These are phyloP conservation scores for Drosophila subpulchrella DNA, from an alignment of 1,140 invertebrate species.

Conservation along the genomic window DNA sequence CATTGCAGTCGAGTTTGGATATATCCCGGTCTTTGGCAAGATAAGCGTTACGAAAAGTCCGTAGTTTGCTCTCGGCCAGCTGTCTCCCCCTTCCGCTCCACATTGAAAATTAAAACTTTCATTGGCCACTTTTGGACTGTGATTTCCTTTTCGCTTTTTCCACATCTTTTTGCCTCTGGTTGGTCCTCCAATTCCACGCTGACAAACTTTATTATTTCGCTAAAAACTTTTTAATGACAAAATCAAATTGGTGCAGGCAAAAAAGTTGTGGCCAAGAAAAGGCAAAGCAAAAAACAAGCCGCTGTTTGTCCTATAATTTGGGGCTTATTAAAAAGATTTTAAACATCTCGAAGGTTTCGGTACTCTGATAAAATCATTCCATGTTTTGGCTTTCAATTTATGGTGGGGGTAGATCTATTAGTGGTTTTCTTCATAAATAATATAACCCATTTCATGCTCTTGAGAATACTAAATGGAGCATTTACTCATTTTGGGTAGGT, in stretches of 20 bases:
- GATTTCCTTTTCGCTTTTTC: slow-evolving; percentile 38
- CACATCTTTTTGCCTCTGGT: slow-evolving; percentile 3
- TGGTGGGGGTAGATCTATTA: slow-evolving; percentile 12
- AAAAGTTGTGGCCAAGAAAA: slow-evolving; percentile 87
- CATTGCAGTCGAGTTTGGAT: slow-evolving; percentile 15
- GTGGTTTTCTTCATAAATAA: slow-evolving; percentile 1
- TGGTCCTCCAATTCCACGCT: slow-evolving; percentile 80
- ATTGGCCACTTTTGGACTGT: slow-evolving; percentile 52
- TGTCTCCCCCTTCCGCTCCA: background rate
- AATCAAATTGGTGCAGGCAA: slow-evolving; percentile 87
- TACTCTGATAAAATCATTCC: slow-evolving; percentile 5
- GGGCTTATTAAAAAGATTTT: slow-evolving; percentile 33
- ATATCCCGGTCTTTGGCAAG: slow-evolving; percentile 21
- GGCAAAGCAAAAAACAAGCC: slow-evolving; percentile 10
- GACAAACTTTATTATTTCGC: slow-evolving; percentile 88
- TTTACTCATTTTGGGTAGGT: slow-evolving; percentile 6
- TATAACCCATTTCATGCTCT: background rate
- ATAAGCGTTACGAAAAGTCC: slow-evolving; percentile 27
- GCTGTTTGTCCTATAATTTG: slow-evolving; percentile 87
- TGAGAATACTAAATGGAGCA: slow-evolving; percentile 5
- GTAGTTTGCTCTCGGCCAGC: slow-evolving; percentile 23
- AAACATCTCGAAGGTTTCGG: background rate
- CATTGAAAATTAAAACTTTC: slow-evolving; percentile 42
- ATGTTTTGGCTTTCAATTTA: slow-evolving; percentile 4
- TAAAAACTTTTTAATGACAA: slow-evolving; percentile 85